A percentile compares a stretch with the other conserved stretches of the same genome.
Conservation (phyloP, 2,113 vertebrate species). For the Nannobrachium achirus region DNA sequence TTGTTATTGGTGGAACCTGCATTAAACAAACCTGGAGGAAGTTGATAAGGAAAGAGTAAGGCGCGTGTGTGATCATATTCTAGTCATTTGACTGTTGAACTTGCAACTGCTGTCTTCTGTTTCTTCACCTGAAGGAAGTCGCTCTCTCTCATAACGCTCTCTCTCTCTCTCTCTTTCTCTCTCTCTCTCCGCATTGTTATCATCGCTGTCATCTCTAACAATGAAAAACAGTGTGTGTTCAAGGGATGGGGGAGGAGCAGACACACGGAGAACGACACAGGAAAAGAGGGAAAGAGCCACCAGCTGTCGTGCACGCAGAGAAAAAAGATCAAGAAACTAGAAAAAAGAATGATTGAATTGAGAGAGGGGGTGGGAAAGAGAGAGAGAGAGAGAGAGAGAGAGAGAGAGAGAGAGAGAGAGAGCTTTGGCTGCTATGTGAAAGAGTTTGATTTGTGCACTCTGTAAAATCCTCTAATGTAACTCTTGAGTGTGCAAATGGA, state of each 20-base stretch:
- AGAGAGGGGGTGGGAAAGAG: conserved; percentile 41
- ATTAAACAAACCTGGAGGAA: too few species aligned
- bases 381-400: too few species aligned
- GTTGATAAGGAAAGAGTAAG: too few species aligned
- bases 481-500: too few species aligned
- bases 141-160: conserved; percentile 10
- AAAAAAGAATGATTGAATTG: conserved; percentile 55
- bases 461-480: too few species aligned
- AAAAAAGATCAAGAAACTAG: background rate
- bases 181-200: conserved; percentile 67
- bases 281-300: conserved; percentile 64
- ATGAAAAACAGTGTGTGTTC: conserved; percentile 75
- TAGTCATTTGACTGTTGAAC: conserved; percentile 35
- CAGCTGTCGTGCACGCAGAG: conserved; percentile 64
- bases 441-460: too few species aligned
- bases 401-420: too few species aligned
- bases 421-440: too few species aligned
- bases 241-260: conserved; percentile 67
- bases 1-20: background rate
- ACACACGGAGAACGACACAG: conserved; percentile 46
- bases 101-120: conserved; percentile 4
- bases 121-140: conserved; percentile 60
- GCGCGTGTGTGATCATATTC: background rate
- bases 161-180: conserved; percentile 10
- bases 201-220: conserved; percentile 75